phyloP scores from a whole-genome alignment of 2,888 invertebrate genomes.

The Disparrhopalites patrizii region DNA sequence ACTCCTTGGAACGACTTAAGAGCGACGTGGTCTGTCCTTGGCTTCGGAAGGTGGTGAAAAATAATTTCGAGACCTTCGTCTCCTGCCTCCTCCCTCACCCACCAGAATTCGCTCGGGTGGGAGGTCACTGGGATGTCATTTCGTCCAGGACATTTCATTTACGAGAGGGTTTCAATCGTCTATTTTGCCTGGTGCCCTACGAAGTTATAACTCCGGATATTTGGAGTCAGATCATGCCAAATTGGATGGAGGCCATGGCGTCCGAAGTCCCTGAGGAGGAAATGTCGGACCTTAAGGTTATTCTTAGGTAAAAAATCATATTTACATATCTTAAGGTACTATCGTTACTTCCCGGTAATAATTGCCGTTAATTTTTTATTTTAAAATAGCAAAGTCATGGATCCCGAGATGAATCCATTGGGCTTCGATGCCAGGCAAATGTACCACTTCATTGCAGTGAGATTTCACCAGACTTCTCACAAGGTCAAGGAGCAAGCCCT shows the following conservation, averaged over 20 bases:
- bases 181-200: constrained; percentile 95
- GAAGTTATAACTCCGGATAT: constrained; percentile 93
- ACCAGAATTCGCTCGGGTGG: constrained; percentile 89
- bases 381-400: constrained; percentile 78
- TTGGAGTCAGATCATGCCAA: constrained; percentile 98
- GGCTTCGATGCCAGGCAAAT: constrained; percentile 92
- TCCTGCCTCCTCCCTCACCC: constrained; percentile 94
- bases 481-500: constrained; percentile 83
- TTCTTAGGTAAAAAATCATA: constrained; percentile 58
- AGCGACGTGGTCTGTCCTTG: constrained; percentile 88
- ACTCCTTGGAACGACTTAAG: constrained; percentile 85
- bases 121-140: constrained; percentile 91
- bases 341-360: background rate
- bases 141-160: constrained; percentile 84
- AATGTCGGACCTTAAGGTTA: constrained; percentile 73
- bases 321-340: background rate
- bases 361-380: constrained; percentile 11
- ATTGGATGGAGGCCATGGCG: constrained; percentile 97
- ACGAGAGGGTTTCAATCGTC: constrained; percentile 87
- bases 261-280: constrained; percentile 88
- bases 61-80: constrained; percentile 84
- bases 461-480: constrained; percentile 74
- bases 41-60: constrained; percentile 76
- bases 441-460: constrained; percentile 86
- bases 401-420: constrained; percentile 90